These are phyloP conservation scores for Chrysoperla carnea DNA, from an alignment of 1,140 invertebrate species.

Conservation along the genomic window DNA sequence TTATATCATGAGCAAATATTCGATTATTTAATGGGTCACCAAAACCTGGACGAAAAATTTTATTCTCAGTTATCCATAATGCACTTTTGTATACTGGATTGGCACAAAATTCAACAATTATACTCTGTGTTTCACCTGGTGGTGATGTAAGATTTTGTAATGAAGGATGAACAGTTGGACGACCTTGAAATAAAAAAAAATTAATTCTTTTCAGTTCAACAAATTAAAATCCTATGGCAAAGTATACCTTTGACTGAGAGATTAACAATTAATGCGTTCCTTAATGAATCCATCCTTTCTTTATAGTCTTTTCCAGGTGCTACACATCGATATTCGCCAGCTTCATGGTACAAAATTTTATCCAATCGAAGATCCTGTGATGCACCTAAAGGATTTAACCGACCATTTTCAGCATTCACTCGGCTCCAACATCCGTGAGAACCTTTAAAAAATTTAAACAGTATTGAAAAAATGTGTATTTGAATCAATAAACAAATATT, in stretches of 20 bases:
- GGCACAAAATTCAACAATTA: constrained; percentile 33
- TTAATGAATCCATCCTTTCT: constrained; percentile 26
- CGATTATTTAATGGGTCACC: constrained; percentile 13
- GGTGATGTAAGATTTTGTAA: constrained; percentile 31
- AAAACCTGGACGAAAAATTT: constrained; percentile 16
- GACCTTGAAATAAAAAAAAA: constrained; percentile 18
- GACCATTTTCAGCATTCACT: constrained; percentile 33
- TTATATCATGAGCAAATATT: constrained; percentile 20
- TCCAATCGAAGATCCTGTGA: constrained; percentile 39
- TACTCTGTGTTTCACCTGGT: constrained; percentile 28
- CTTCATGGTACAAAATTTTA: constrained; percentile 57
- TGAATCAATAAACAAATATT: neutral
- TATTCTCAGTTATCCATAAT: constrained; percentile 18
- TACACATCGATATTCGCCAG: constrained; percentile 56
- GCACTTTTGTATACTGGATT: constrained; percentile 24
- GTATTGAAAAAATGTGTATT: constrained; percentile 1
- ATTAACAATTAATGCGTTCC: constrained; percentile 22
- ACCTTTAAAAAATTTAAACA: constrained; percentile 19
- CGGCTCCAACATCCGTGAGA: constrained; percentile 34
- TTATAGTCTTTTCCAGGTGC: constrained; percentile 34
- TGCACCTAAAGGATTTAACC: constrained; percentile 37
- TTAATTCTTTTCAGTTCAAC: neutral
- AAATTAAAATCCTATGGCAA: neutral
- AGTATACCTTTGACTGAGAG: constrained; percentile 27
- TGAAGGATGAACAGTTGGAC: constrained; percentile 25